Base-by-base conservation (phyloP, 2,888 invertebrate genomes). In the Azorinus chamasolen region DNA sequence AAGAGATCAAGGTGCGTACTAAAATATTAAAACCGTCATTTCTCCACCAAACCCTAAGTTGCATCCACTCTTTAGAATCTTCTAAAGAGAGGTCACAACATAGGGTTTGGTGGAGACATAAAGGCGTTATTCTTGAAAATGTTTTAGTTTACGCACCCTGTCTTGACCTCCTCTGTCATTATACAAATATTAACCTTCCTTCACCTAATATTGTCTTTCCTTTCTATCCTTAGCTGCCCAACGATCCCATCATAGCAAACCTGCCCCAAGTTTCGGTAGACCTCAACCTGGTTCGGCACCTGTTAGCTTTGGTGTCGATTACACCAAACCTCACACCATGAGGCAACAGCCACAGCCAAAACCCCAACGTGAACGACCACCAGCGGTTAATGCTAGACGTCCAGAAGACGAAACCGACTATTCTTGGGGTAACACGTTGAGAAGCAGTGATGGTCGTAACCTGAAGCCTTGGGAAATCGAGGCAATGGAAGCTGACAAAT, bases 371-470 rank as follows among this genome's bases (percentile, higher is more conserved):
- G 72, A 61, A 41, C 57, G 72, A 5, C 71, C 77, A 12, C 74
- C 74, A 24, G 79, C 83, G 12, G 77, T 84, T 16, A 85, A 84
- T 61, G 66, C 69, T 3, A 46, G 70, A 20, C 39, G 61, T 14
- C 53, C 14, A 6, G 71, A 55, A 1, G 71, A 65, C n/a, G 73
- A 77, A 10, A 50, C 50, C 14, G 77, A 80, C 14, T 51, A 70
- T 18, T 63, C 74, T 14, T 90, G 90, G 90, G 68, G 73, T 18
- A 84, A 86, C 39, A 82, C 88, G 1, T 79, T 90, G 48, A 64
- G 75, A 51, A 71, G 83, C 16, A 71, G 74, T 24, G 68, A 83
- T 6, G 73, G 71, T 32, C 57, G 75, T 10, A 10, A 32, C 32
- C 71, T 78, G 46, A 86, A 79, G 54, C 84, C 83, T 25, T 86